phyloP scores from a whole-genome alignment of 2,113 vertebrate species.

The Scolopax mira region DNA sequence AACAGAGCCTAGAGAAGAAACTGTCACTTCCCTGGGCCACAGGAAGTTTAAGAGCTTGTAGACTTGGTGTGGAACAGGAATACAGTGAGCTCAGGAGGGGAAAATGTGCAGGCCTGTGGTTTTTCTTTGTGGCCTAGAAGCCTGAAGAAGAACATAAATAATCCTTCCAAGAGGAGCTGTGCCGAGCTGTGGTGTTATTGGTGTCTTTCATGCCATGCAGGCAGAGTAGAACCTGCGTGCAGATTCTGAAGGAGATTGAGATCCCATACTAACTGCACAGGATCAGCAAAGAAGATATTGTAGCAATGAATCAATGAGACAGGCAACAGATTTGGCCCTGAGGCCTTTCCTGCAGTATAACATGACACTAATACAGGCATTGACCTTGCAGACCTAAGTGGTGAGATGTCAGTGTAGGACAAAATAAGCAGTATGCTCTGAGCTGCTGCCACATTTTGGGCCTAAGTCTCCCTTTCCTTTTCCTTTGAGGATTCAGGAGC shows the following conservation, averaged over 20 bases:
- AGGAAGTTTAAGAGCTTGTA: not conserved
- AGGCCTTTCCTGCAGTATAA: not conserved
- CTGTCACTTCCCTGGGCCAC: not conserved
- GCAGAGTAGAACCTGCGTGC: not conserved
- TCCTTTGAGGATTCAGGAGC: not conserved
- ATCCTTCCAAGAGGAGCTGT: not conserved
- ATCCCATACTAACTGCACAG: fast-evolving
- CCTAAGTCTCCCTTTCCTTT: not conserved
- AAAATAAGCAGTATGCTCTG: not conserved
- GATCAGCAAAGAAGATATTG: not conserved
- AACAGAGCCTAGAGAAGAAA: not conserved
- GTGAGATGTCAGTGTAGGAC: not conserved
- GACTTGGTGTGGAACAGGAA: not conserved
- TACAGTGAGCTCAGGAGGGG: not conserved
- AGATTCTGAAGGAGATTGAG: not conserved
- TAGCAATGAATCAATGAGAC: not conserved
- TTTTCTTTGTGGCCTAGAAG: not conserved
- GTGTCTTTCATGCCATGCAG: not conserved
- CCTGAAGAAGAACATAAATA: not conserved
- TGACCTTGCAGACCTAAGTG: fast-evolving
- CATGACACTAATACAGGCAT: not conserved
- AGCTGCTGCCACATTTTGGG: not conserved
- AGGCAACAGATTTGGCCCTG: not conserved
- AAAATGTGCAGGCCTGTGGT: not conserved
- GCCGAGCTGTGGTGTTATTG: not conserved